These are phyloP conservation scores for Rhynchopsitta pachyrhyncha DNA, from an alignment of 2,113 vertebrate genomes.

Conservation along the genomic window DNA sequence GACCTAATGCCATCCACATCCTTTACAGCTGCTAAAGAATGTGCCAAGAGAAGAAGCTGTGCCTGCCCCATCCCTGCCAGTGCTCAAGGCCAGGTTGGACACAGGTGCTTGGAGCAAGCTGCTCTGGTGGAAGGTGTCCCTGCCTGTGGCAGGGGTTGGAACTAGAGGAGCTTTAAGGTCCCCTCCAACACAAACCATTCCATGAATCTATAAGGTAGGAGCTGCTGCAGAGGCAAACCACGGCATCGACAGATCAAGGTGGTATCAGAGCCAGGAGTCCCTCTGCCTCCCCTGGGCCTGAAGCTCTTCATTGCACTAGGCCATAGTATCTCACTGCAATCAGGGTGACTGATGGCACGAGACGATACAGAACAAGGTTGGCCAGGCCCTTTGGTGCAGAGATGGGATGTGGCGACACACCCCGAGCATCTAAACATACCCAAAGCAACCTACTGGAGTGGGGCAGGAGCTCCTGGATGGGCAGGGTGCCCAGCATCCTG, in stretches of 20 bases:
- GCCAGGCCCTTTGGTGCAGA: accelerated
- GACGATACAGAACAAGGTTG: accelerated
- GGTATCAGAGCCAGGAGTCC: background rate
- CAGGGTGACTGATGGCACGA: background rate
- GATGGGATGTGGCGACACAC: accelerated
- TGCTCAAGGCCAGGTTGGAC: background rate
- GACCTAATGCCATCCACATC: background rate
- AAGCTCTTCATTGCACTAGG: background rate
- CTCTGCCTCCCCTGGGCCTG: background rate
- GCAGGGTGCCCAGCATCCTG: background rate
- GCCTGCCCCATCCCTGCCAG: background rate
- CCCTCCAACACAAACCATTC: background rate
- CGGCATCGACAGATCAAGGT: accelerated
- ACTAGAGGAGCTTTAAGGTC: background rate
- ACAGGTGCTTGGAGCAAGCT: background rate
- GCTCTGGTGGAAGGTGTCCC: background rate
- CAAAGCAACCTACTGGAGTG: background rate
- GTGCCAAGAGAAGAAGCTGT: background rate
- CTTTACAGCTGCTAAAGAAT: background rate
- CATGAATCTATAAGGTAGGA: background rate
- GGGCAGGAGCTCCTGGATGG: background rate
- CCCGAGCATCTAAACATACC: background rate
- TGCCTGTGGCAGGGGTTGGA: background rate
- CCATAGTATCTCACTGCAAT: background rate
- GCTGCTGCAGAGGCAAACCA: background rate